Evolutionary conservation across 2,888 invertebrate genomes (phyloP).

Genomic region (Omphaloscelis lunosa): DNA sequence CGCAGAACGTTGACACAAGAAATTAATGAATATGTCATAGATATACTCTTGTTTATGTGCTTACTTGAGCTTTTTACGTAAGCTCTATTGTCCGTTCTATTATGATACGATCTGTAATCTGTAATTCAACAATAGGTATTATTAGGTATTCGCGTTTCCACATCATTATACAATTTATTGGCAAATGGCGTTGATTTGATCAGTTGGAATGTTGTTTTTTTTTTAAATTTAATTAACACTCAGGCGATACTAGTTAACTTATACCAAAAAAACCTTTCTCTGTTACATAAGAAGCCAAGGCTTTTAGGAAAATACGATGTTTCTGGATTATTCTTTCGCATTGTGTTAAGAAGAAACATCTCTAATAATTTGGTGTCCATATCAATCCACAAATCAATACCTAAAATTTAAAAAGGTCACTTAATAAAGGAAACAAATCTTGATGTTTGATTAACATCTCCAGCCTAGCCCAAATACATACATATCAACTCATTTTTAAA

Average conservation of each 20-base stretch:
- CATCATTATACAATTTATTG: conserved; percentile 14
- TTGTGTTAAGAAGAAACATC: background rate
- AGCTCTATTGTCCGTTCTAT: conserved; percentile 2
- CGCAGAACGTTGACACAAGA: conserved; percentile 44
- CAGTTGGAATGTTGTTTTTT: background rate
- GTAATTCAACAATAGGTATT: conserved; percentile 16
- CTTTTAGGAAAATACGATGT: background rate
- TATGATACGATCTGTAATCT: conserved; percentile 22
- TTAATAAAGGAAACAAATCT: conserved; percentile 1
- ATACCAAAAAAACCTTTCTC: conserved; percentile 24
- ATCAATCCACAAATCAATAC: background rate
- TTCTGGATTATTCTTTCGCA: conserved; percentile 9
- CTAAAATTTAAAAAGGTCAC: background rate
- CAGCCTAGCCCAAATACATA: conserved; percentile 11
- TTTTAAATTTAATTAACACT: conserved; percentile 18
- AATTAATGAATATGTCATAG: conserved; percentile 48
- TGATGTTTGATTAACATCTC: background rate
- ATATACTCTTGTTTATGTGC: conserved; percentile 22
- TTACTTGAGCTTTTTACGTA: conserved; percentile 28
- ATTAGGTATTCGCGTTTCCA: conserved; percentile 16
- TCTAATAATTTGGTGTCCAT: background rate
- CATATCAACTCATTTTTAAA: conserved; percentile 21
- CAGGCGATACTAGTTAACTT: background rate
- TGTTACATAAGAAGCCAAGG: conserved; percentile 3
- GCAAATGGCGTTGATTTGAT: conserved; percentile 2